A percentile compares a stretch with the other conserved stretches of the same genome.
Evolutionary conservation across 2,113 vertebrate genomes (phyloP).

Genomic region (Ochotona princeps): DNA sequence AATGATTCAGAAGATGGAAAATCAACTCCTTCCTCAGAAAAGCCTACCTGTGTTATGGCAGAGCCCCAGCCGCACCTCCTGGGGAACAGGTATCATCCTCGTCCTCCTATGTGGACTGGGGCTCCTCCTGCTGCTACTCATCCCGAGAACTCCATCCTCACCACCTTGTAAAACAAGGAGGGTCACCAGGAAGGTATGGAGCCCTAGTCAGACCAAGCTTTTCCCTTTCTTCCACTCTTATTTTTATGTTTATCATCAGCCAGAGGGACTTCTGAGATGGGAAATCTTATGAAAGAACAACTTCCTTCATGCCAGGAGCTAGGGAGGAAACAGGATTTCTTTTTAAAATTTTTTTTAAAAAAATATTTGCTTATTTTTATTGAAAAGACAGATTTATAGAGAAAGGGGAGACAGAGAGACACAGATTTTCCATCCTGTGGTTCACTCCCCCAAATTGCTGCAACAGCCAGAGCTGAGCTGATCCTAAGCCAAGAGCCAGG

Average conservation of each 20-base stretch:
- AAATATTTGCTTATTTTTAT: too few species aligned
- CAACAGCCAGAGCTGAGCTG: too few species aligned
- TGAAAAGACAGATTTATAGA: too few species aligned
- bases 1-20: not conserved
- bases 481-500: too few species aligned
- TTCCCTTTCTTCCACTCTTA: not conserved
- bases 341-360: not conserved
- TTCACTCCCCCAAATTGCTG: too few species aligned
- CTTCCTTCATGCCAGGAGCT: not conserved
- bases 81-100: not conserved
- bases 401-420: too few species aligned
- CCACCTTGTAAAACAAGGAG: not conserved
- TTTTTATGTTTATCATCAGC: not conserved
- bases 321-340: not conserved
- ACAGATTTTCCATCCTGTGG: too few species aligned
- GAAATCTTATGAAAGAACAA: not conserved
- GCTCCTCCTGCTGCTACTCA: not conserved
- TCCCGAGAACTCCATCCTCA: not conserved
- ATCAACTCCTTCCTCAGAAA: not conserved
- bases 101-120: not conserved
- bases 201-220: not conserved
- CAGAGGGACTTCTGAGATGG: not conserved
- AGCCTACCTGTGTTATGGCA: not conserved
- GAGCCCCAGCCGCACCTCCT: not conserved
- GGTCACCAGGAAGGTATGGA: constrained; percentile 20